Base-by-base conservation (phyloP, 2,113 vertebrate genomes). In the Chrysochloris asiatica region DNA sequence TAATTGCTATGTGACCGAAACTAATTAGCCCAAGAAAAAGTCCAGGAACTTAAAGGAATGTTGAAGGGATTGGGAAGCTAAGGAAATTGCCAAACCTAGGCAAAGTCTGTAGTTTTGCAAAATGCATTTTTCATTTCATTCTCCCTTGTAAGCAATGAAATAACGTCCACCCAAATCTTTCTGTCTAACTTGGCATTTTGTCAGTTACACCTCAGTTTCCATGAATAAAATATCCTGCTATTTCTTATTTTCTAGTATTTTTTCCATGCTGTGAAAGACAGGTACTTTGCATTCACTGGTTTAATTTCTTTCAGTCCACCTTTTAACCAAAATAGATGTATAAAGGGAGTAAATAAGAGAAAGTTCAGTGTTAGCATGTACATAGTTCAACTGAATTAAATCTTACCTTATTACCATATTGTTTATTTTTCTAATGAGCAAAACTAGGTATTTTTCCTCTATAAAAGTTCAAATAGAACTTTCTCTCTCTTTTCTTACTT, bases 211-310 rank as follows among this genome's bases (percentile, higher is more conserved):
- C 73, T 92, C 19, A 82, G 24, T 47, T 65, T 50, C 41, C 26
- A 72, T 73, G 11, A 84, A 54, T 82, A 71, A 93, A 59, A 79
- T 61, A 56, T 84, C 17, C 47, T 90, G 48, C 43, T 16, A 36
- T 48, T 71, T 91, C 90, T 8, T 92, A 38, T 95, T 76, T 36
- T 48, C 83, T 92, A 91, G 77, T 48, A 82, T 83, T 52, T 83
- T n/a, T 52, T 63, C 83, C 30, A 28, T 92, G 19, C 63, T 83
- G 93, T 90, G 41, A 91, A 86, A 95, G 33, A 91, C 79, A 95
- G 5, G 7, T 41, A 65, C 22, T 36, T 71, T 72, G 11, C 45
- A 59, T 75, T 73, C 92, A 92, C 48, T 91, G 94, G 63, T 26
- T 89, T 83, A 28, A 28, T 69, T 67, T 50, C 33, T 28, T 26